phyloP scores from a whole-genome alignment of 2,797 vertebrate genomes.

The Emys orbicularis region DNA sequence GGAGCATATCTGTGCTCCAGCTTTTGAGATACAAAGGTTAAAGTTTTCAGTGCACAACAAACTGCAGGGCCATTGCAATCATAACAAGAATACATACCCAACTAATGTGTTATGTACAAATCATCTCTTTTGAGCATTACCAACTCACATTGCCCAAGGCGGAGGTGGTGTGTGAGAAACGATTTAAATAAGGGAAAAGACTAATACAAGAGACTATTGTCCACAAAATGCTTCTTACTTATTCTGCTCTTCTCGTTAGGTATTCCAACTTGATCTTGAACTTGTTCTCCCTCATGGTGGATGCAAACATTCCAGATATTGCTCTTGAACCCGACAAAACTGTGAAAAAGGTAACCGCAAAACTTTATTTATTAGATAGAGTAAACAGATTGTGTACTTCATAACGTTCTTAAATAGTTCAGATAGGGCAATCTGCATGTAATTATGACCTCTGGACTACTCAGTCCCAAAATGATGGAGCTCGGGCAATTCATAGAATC shows the following conservation, averaged over 20 bases:
- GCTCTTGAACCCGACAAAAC: constrained; percentile 99
- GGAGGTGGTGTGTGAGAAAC: background rate
- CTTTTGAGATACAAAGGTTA: background rate
- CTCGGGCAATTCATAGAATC: background rate
- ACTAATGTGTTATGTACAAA: background rate
- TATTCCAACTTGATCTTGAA: constrained; percentile 99
- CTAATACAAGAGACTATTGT: background rate
- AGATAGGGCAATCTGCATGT: background rate
- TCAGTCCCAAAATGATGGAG: background rate
- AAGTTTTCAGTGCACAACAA: background rate
- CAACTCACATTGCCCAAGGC: accelerated
- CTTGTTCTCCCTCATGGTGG: constrained; percentile 99
- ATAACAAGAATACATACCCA: background rate
- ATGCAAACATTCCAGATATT: constrained; percentile 99
- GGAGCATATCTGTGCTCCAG: background rate
- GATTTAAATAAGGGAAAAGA: background rate
- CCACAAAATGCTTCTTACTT: background rate
- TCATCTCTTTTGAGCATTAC: background rate
- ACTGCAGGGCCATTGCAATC: background rate
- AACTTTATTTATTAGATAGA: background rate
- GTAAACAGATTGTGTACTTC: background rate
- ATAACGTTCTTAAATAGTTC: background rate
- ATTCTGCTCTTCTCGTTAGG: constrained; percentile 79
- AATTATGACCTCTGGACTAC: background rate
- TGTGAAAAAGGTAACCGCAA: constrained; percentile 91